phyloP scores from a whole-genome alignment of 1,140 invertebrate genomes.

The Lordiphosa mommai region DNA sequence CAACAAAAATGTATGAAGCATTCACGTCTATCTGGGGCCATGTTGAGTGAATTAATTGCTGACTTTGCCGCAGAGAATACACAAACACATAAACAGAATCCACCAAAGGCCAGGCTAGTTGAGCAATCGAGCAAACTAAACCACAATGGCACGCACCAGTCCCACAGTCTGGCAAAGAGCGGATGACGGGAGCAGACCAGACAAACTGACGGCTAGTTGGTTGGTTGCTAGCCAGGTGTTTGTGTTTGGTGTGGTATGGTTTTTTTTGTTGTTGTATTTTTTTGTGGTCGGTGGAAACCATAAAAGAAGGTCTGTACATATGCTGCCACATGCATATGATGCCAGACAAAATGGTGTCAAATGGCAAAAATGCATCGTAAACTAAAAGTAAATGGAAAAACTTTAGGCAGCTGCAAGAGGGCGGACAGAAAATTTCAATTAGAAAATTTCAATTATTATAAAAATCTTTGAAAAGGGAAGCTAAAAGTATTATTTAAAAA shows the following conservation, averaged over 20 bases:
- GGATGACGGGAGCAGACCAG: conserved; percentile 14
- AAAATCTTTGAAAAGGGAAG: too few relatives aligned
- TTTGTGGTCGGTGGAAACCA: conserved; percentile 46
- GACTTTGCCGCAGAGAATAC: conserved; percentile 22
- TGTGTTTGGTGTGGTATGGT: conserved; percentile 32
- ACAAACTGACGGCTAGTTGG: neutral
- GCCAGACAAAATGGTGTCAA: conserved; percentile 71
- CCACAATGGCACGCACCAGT: conserved; percentile 47
- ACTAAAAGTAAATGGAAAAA: conserved; percentile 50
- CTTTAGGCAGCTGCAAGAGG: too few relatives aligned
- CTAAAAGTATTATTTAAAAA: too few relatives aligned
- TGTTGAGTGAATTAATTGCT: conserved; percentile 55
- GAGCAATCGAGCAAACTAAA: conserved; percentile 67
- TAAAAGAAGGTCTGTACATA: conserved; percentile 42
- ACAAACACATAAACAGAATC: conserved; percentile 15
- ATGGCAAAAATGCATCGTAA: conserved; percentile 71
- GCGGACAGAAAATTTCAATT: too few relatives aligned
- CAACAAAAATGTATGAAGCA: conserved; percentile 18
- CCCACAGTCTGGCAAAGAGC: conserved; percentile 2
- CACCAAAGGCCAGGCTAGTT: conserved; percentile 49
- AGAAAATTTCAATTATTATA: too few relatives aligned
- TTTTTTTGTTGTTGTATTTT: neutral
- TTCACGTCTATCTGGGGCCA: conserved; percentile 12
- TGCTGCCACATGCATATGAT: conserved; percentile 18
- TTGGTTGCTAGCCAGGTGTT: conserved; percentile 28